These are phyloP conservation scores for Xestia ashworthii DNA, from an alignment of 2,888 invertebrate species.

Conservation along the genomic window DNA sequence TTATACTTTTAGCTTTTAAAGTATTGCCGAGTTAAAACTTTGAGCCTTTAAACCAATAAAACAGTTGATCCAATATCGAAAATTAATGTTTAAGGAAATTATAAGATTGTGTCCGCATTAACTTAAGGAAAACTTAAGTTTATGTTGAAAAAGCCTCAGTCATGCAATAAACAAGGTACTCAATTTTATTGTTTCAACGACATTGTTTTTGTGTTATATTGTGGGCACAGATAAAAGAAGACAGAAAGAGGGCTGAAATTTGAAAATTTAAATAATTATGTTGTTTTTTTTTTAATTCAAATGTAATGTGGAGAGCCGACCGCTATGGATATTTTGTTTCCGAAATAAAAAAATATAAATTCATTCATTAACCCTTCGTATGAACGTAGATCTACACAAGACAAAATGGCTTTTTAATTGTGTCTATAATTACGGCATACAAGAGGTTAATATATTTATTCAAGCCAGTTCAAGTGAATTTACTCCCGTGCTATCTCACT, in stretches of 20 bases:
- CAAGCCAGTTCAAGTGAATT: background rate
- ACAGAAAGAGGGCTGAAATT: background rate
- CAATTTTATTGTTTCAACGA: no score
- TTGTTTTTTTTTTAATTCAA: background rate
- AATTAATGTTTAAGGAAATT: background rate
- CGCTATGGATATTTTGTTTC: background rate
- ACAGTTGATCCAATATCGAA: conserved; percentile 2
- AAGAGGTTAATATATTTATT: background rate
- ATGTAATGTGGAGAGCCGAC: background rate
- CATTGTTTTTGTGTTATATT: background rate
- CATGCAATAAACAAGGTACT: no score
- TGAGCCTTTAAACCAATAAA: conserved; percentile 11
- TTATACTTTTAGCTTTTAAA: conserved; percentile 27
- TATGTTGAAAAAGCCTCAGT: background rate
- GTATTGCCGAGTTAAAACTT: conserved; percentile 14
- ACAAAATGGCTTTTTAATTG: no score
- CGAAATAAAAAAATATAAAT: no score
- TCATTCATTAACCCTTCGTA: no score
- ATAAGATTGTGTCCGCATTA: background rate
- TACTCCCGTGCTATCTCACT: background rate
- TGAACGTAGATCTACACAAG: no score
- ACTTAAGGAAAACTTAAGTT: background rate
- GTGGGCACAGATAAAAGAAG: background rate
- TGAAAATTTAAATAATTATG: no score
- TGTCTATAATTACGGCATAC: no score